These are phyloP conservation scores for Tokudaia muenninki DNA, from an alignment of 2,797 vertebrate genomes.

Conservation along the genomic window DNA sequence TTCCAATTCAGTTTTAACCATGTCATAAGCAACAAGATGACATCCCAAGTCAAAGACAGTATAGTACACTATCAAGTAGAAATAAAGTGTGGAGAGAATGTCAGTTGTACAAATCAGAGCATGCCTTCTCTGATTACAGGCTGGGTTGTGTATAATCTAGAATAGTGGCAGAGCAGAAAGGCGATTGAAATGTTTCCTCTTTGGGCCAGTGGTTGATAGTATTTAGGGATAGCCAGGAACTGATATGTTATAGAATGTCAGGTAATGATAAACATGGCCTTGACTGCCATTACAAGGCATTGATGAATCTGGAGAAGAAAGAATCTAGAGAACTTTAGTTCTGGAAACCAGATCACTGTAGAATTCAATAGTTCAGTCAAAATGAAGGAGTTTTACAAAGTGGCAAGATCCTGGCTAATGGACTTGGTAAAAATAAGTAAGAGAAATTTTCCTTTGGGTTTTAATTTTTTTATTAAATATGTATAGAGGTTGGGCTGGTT, in stretches of 20 bases:
- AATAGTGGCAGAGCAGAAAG: neutral
- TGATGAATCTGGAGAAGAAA: neutral
- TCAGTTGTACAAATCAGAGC: neutral
- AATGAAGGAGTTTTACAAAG: neutral
- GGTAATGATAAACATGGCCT: neutral
- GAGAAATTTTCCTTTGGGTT: neutral
- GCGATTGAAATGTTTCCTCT: neutral
- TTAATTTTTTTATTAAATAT: neutral
- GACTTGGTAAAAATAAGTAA: neutral
- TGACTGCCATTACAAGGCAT: too few relatives aligned
- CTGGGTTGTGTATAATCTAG: too few relatives aligned
- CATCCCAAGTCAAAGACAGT: neutral
- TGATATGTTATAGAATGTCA: neutral
- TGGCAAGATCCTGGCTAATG: neutral
- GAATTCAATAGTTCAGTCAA: neutral
- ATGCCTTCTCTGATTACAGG: neutral
- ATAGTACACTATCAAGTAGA: neutral
- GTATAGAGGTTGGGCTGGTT: neutral
- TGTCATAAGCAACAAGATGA: neutral
- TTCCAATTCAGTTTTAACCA: neutral
- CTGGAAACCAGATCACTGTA: neutral
- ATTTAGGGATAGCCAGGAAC: neutral
- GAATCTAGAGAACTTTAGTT: neutral
- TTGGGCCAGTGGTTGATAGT: neutral
- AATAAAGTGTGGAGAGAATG: neutral